phyloP scores from a whole-genome alignment of 2,888 invertebrate genomes.

The Augiades crinisus region DNA sequence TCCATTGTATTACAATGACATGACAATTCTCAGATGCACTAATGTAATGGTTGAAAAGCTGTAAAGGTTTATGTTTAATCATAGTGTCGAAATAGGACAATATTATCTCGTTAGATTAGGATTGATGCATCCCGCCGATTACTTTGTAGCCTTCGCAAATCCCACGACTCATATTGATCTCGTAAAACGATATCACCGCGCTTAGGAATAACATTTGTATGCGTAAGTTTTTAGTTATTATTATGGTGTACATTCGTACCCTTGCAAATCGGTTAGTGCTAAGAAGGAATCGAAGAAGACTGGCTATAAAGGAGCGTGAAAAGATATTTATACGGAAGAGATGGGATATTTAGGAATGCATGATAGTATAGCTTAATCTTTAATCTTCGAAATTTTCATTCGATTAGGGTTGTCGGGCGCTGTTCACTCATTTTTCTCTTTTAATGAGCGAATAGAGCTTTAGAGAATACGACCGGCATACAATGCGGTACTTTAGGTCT shows the following conservation, averaged over 20 bases:
- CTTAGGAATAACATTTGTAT: neutral
- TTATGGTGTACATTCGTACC: slow-evolving; percentile 13
- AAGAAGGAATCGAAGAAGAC: slow-evolving; percentile 58
- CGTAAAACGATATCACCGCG: slow-evolving; percentile 12
- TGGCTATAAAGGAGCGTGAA: slow-evolving; percentile 47
- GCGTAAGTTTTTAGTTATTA: neutral
- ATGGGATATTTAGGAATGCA: slow-evolving; percentile 40
- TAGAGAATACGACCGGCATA: slow-evolving; percentile 13
- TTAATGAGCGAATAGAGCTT: slow-evolving; percentile 5
- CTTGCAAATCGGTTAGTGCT: slow-evolving; percentile 33
- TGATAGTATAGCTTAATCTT: slow-evolving; percentile 25
- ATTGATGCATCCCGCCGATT: slow-evolving; percentile 7
- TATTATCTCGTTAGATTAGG: neutral
- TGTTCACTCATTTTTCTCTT: neutral
- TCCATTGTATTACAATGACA: neutral
- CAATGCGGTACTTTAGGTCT: slow-evolving; percentile 6
- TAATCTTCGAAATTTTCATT: slow-evolving; percentile 10
- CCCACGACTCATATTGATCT: neutral
- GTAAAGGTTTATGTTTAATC: too few relatives aligned
- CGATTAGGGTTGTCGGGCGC: neutral
- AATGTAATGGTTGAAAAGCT: too few relatives aligned
- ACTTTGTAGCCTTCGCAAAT: neutral
- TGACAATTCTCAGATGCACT: neutral
- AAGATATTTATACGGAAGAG: slow-evolving; percentile 38
- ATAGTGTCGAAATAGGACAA: too few relatives aligned